Conservation (phyloP, 2,797 vertebrate genomes). For the Micromesistius poutassou region DNA sequence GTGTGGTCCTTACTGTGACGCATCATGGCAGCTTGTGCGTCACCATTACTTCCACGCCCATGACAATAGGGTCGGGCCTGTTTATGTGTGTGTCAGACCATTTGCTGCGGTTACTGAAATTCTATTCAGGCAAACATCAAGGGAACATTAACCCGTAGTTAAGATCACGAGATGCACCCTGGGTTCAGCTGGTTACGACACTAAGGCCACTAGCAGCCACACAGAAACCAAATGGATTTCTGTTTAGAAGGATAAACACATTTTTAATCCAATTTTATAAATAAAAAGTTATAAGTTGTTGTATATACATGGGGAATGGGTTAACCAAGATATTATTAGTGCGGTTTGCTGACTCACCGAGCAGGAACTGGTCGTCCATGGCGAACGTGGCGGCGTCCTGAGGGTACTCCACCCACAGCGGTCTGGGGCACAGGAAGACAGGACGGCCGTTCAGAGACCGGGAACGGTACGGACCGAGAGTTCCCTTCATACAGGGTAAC, state of each 20-base stretch:
- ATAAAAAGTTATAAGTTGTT: no score
- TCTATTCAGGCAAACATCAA: background rate
- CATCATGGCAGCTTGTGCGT: background rate
- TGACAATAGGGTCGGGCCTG: background rate
- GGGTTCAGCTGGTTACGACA: background rate
- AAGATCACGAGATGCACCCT: no score
- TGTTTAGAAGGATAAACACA: background rate
- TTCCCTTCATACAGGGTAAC: no score
- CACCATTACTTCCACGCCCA: background rate
- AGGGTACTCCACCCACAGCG: conserved; percentile 79
- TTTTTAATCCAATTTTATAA: background rate
- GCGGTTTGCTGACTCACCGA: no score
- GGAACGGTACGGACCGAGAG: no score
- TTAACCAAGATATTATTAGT: no score
- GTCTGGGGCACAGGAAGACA: conserved; percentile 41
- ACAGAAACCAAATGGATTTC: background rate
- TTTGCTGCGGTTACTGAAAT: background rate
- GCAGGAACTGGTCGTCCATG: conserved; percentile 74
- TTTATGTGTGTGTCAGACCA: background rate
- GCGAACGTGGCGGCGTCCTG: conserved; percentile 72
- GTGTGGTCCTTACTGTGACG: background rate
- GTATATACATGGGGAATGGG: no score
- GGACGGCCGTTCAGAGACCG: no score
- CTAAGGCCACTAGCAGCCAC: background rate
- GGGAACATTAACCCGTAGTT: no score